Evolutionary conservation across 1,140 invertebrate genomes (phyloP), one percentile per base, ranked within the genome.

Genomic region (Magallana gigas): DNA sequence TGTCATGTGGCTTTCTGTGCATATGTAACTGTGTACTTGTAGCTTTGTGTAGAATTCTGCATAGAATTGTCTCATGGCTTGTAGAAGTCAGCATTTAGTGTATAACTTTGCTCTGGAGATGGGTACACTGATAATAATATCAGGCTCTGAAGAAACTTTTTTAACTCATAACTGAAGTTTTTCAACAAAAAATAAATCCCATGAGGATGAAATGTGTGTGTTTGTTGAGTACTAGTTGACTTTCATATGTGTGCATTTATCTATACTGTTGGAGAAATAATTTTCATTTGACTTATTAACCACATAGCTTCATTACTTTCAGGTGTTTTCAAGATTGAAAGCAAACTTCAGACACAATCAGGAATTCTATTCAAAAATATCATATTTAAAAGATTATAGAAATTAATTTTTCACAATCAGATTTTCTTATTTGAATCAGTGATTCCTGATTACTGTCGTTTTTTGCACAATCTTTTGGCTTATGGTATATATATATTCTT

Each of bases 201-300:
- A 48, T 23, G 18, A 76, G 68, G 23, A 76, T 29, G 68, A 76
- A 76, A 76, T 76, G 68, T 76, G 68, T 76, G 68, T 76, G 68
- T 76, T 76, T 76, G 68, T 29, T 76, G 68, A 76, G 68, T 76
- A 48, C 36, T 48, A 48, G 36, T 48, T 48, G 36, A 48, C 18
- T 76, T 76, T 18, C 29, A 29, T 76, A 76, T 5, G 11, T 76
- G 68, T 76, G 18, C 14, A 64, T 64, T 16, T 64, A 16, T 64
- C 11, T n/a, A 64, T 14, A 64, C 60, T 64, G 60, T n/a, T 64
- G 18, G 60, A 18, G 16, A 64, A 5, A 16, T n/a, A 18, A 6
- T 64, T n/a, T 18, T 7, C 7, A 62, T 48, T 48, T 48, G 36
- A 48, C 36, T 48, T 48, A 48, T 48, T 48, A 48, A 48, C 36